Base-by-base conservation (phyloP, 2,113 vertebrate genomes). In the Ursus arctos region DNA sequence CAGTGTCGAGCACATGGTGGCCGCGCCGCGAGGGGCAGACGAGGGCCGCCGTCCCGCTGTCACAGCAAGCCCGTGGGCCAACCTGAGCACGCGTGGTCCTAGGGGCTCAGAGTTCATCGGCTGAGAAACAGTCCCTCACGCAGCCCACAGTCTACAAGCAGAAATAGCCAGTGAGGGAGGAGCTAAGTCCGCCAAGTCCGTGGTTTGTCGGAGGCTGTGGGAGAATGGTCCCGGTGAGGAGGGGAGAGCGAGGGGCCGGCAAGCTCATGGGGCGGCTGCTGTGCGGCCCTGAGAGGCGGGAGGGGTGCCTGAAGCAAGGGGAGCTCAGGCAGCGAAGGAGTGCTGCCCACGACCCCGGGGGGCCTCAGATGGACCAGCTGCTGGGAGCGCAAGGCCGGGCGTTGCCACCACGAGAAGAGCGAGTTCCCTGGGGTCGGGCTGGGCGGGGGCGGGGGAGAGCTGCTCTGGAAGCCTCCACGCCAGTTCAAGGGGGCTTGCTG, bases 361-460 rank as follows among this genome's bases (percentile, higher is more conserved):
- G 7, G 65, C 6, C 67, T 67, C 65, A 0, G 16, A 10, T 9
- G 33, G 33, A n/a, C 33, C 67, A 0, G 31, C 6, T 2, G 65
- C 65, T n/a, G 65, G 31, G 33, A 2, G 7, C 31, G 5, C 69
- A 24, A 10, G 12, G n/a, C 13, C 2, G 1, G n/a, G 22, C 7
- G 0, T 6, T 3, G 14, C n/a, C 0, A 4, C n/a, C 7, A 0
- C 0, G 12, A 26, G 51, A 7, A 4, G 79, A 21, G 33, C 7
- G 0, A 10, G n/a, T 15, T 65, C 61, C 2, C 24, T 7, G 57
- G 19, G 69, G 36, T 1, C 19, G 1, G 19, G n/a, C 10, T 5
- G n/a, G 36, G 69, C 33, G 0, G 10, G 71, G 5, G 65, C 33
- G 0, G 7, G 5, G 36, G 36, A 12, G 19, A 2, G 69, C 69